Base-by-base conservation (phyloP, 1,140 invertebrate species). In the Drosophila miranda region DNA sequence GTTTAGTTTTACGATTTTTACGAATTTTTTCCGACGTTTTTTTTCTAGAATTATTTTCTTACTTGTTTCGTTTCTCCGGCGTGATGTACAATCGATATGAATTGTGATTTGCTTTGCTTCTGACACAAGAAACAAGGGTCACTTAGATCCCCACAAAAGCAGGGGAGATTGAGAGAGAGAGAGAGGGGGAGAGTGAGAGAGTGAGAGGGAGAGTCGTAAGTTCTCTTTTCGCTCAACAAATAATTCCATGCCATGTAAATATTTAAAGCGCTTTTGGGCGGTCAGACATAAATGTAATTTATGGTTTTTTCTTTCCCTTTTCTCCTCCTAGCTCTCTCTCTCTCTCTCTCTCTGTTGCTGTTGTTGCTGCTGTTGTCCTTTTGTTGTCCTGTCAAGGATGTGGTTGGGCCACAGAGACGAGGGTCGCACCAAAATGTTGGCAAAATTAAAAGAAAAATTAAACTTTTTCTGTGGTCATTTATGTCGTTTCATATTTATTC, bases 401-500 rank as follows among this genome's bases (percentile, higher is more conserved):
- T 38, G 34, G 34, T 38, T 38, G 34, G 34, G 59, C 11, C 30
- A 59, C 76, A 67, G 73, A 84, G 80, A 84, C 80, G 68, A 84
- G 80, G 80, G 80, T 84, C 60, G 56, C 54, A 73, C 11, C 34
- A 57, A 51, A 45, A 30, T 51, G 64, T 48, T 70, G 58, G 53
- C 26, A 52, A 53, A 60, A 56, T 52, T 49, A 60, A 71, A 49
- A 52, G 53, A 38, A 52, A 53, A 60, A 56, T 52, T 49, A 43
- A 62, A 49, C 59, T 57, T 66, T 66, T 74, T 54, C 56, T 60
- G 50, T 57, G 80, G 76, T 76, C 67, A 80, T 84, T 84, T 86
- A 86, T 86, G 80, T 86, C 81, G 76, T 86, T 86, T 86, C 72
- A 74, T 86, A 84, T 84, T 84, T 86, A 86, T 80, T 86, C 71